Base-by-base conservation (phyloP, 2,797 vertebrate genomes). In the Ceryle rudis region DNA sequence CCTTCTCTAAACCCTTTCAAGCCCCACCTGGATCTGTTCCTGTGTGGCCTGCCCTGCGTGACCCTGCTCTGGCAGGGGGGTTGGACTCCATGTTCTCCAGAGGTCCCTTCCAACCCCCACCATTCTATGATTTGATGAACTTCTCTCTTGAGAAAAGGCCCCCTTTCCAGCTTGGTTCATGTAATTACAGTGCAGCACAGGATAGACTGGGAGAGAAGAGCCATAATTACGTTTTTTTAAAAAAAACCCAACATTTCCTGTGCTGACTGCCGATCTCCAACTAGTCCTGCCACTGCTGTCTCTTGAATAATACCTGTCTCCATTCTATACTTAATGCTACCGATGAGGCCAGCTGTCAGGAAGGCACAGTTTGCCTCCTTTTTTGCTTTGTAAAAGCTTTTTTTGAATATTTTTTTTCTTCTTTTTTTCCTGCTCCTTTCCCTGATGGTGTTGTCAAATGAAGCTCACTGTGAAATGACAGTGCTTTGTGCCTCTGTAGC, bases 161-260 rank as follows among this genome's bases (percentile, higher is more conserved):
- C 33, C 58, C 5, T 42, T 41, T 47, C 6, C 69, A 86, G 73
- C 81, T 86, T 80, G 80, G 58, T 52, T 86, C 90, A 2, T 41
- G 69, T 91, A 86, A 95, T 95, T 91, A 89, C 74, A 79, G 89
- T 41, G 81, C 81, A 80, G 69, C 69, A 33, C 81, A 64, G 93
- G 72, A 79, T 5, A 58, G 55, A 22, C 52, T 22, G 73, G 46
- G 65, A 86, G 41, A 89, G 44, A 61, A 93, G 71, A 51, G 25
- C 81, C 57, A 3, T 93, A 89, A 95, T 94, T 89, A 91, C 77
- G 73, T 81, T 71, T 66, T 77, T 85, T 55, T 67, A 6, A 35
- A 61, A 75, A 7, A 37, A 57, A 75, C 11, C 37, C 37, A 37
- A 8, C 73, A 42, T 73, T 96, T 93, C 95, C 90, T 86, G 78